Conservation (phyloP, 2,113 vertebrate genomes). For the Leucoraja erinaceus region DNA sequence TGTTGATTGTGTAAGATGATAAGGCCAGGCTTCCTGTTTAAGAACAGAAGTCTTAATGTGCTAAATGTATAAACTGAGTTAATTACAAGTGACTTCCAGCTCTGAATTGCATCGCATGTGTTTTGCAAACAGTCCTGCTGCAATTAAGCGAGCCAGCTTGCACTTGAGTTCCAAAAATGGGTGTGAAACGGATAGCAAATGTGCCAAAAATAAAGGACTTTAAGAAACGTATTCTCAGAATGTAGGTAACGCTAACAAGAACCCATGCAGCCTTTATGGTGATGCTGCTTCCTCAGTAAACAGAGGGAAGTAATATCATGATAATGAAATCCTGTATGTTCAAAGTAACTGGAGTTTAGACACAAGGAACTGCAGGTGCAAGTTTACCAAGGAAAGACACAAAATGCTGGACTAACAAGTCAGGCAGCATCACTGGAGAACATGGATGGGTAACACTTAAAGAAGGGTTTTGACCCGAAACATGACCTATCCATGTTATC, state of each 20-base stretch:
- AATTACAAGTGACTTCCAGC: background rate
- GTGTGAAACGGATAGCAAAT: background rate
- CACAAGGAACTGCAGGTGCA: too few species aligned
- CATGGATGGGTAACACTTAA: too few species aligned
- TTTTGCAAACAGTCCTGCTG: background rate
- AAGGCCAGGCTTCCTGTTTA: constrained; percentile 4
- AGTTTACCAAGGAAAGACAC: too few species aligned
- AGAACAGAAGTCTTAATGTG: background rate
- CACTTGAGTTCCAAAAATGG: background rate
- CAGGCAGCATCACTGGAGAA: too few species aligned
- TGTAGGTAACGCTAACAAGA: background rate
- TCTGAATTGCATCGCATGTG: background rate
- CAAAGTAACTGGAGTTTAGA: background rate
- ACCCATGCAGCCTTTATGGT: background rate
- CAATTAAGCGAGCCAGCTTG: background rate
- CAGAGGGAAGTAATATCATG: background rate
- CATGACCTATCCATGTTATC: too few species aligned
- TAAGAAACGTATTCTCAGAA: background rate
- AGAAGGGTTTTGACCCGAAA: too few species aligned
- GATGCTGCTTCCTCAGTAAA: background rate
- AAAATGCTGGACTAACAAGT: too few species aligned
- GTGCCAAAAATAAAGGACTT: background rate
- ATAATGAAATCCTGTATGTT: background rate
- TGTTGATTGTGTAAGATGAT: background rate
- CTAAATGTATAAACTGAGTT: background rate